Conservation (phyloP, 2,113 vertebrate species). For the Psephotus haematonotus region DNA sequence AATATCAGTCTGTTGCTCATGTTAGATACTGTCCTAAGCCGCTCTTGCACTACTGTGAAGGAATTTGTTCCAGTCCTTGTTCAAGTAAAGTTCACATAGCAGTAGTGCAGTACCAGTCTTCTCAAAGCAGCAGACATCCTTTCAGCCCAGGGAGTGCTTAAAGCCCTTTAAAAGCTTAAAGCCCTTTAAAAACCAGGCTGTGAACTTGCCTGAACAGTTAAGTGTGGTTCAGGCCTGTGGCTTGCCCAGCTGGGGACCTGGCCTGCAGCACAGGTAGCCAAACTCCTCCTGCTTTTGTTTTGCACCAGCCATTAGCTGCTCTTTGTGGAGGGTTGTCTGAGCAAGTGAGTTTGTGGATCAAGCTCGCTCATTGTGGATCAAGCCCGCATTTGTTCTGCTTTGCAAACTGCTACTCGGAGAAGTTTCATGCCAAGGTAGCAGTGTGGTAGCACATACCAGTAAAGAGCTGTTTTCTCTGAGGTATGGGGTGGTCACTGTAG, state of each 20-base stretch:
- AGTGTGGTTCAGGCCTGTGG: neutral
- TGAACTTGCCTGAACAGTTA: neutral
- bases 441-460: rapidly evolving
- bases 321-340: neutral
- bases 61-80: neutral
- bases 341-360: neutral
- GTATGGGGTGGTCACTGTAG: neutral
- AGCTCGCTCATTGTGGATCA: neutral
- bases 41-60: neutral
- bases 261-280: neutral
- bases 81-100: neutral
- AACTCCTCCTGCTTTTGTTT: neutral
- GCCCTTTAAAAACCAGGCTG: neutral
- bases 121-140: neutral
- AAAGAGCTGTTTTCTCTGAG: rapidly evolving
- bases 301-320: neutral
- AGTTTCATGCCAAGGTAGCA: rapidly evolving
- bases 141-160: neutral
- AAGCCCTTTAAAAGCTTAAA: neutral
- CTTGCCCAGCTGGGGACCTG: no score
- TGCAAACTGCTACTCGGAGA: neutral
- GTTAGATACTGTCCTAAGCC: neutral
- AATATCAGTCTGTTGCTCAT: neutral
- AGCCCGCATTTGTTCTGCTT: neutral
- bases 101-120: neutral